A percentile compares a stretch with the other conserved stretches of the same genome.
Conservation (phyloP, 2,113 vertebrate genomes). For the Sminthopsis crassicaudata region DNA sequence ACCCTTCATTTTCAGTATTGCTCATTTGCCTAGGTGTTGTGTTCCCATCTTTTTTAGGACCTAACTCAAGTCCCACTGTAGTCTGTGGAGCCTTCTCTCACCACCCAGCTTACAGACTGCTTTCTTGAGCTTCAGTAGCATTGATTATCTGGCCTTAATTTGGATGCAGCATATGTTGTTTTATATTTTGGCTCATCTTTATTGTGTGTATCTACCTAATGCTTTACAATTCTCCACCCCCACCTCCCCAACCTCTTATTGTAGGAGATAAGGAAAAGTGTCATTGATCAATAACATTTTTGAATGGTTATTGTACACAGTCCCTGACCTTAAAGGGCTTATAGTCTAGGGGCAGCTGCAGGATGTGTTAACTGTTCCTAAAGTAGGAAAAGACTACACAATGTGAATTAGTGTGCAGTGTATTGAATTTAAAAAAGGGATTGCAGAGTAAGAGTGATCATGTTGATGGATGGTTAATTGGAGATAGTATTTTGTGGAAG, state of each 20-base stretch:
- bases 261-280: neutral
- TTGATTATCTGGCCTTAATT: neutral
- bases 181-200: neutral
- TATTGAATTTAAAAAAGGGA: neutral
- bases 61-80: neutral
- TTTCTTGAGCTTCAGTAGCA: neutral
- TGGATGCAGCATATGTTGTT: neutral
- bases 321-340: neutral
- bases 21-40: neutral
- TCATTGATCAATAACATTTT: neutral
- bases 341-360: neutral
- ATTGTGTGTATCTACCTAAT: neutral
- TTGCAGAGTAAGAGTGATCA: neutral
- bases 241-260: neutral
- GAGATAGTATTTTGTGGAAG: rapidly evolving
- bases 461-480: neutral
- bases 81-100: neutral
- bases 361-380: neutral
- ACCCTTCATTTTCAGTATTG: neutral
- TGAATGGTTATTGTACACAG: neutral
- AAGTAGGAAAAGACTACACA: neutral
- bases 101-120: neutral
- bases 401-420: neutral
- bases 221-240: neutral
- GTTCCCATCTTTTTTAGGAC: neutral